phyloP scores from a whole-genome alignment of 2,888 invertebrate species.

The Caradrina kadenii region DNA sequence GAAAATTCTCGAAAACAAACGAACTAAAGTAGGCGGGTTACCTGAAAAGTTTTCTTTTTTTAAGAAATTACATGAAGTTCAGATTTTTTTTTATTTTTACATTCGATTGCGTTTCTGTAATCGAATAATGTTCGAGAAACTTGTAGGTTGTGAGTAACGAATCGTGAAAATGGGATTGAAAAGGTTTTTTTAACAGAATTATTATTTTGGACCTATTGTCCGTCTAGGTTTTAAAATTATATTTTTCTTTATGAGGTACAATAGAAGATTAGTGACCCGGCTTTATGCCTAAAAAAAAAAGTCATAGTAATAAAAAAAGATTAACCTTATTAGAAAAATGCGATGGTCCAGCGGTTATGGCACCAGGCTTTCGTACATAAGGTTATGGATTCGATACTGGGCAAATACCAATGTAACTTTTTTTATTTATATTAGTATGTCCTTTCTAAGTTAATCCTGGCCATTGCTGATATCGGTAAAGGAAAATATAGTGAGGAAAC shows the following conservation, averaged over 20 bases:
- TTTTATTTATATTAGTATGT: no score
- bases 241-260: conserved; percentile 12
- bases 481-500: no score
- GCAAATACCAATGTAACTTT: no score
- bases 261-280: not conserved
- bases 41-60: conserved; percentile 3
- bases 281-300: no score
- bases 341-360: no score
- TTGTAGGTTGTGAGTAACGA: conserved; percentile 50
- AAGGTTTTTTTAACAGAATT: conserved; percentile 30
- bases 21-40: conserved; percentile 11
- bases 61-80: conserved; percentile 43
- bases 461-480: no score
- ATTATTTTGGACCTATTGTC: conserved; percentile 26
- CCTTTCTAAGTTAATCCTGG: no score
- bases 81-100: conserved; percentile 50
- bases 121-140: conserved; percentile 39
- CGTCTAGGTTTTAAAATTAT: conserved; percentile 18
- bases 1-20: conserved; percentile 41
- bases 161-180: conserved; percentile 44
- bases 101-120: conserved; percentile 43
- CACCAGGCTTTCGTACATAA: no score
- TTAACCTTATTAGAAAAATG: no score
- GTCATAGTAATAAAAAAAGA: no score
- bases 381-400: no score